These are phyloP conservation scores for Syngnathus acus DNA, from an alignment of 2,797 vertebrate species.

Conservation along the genomic window DNA sequence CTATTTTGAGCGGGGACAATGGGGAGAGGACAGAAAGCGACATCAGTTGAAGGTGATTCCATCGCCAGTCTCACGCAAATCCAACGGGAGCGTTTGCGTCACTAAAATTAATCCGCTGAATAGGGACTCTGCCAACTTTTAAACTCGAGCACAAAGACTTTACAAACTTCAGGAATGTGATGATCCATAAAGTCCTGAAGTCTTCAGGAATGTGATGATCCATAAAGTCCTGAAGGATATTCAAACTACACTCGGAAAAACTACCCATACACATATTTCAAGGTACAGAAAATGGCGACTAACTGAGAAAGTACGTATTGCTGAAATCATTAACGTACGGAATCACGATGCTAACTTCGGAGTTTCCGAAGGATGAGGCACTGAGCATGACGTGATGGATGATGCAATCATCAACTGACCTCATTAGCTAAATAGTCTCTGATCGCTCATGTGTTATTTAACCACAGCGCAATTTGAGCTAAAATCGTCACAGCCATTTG, in stretches of 20 bases:
- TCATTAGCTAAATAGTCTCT: constrained; percentile 52
- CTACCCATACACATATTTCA: too few species aligned
- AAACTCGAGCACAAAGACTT: not conserved
- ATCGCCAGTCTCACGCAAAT: not conserved
- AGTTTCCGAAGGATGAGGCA: not conserved
- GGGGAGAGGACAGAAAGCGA: not conserved
- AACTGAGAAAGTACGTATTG: not conserved
- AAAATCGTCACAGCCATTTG: constrained; percentile 8
- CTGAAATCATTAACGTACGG: not conserved
- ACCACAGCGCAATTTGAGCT: constrained; percentile 21
- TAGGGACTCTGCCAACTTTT: not conserved
- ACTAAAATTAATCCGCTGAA: not conserved
- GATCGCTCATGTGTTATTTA: constrained; percentile 30
- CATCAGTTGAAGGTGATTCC: not conserved
- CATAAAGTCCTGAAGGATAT: not conserved
- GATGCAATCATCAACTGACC: constrained; percentile 41
- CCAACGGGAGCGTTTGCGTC: not conserved
- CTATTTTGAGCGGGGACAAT: not conserved
- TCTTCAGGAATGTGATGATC: not conserved
- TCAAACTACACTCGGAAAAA: not conserved
- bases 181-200: not conserved
- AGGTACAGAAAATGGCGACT: not conserved
- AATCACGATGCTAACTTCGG: not conserved
- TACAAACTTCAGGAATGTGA: not conserved
- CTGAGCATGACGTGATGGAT: constrained; percentile 37